phyloP scores from a whole-genome alignment of 2,888 invertebrate species.

The Lycaena phlaeas region DNA sequence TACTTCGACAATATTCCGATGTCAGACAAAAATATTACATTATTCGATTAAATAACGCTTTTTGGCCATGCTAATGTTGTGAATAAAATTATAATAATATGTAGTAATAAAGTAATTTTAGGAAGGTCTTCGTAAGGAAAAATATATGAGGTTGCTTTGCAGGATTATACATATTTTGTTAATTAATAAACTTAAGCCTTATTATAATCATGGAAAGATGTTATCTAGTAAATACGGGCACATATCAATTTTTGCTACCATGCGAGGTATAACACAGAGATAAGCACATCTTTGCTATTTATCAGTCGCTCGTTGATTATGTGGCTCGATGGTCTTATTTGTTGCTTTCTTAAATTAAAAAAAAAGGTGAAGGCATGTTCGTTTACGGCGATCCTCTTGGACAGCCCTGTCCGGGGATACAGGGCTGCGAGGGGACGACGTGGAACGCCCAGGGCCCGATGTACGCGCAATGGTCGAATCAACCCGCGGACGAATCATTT shows the following conservation, averaged over 20 bases:
- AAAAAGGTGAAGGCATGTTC: conserved; percentile 39
- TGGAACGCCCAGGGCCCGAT: conserved; percentile 51
- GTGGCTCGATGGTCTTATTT: conserved; percentile 56
- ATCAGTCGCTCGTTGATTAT: conserved; percentile 63
- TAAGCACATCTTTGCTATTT: conserved; percentile 56
- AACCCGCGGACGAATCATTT: conserved; percentile 30
- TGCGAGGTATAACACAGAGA: conserved; percentile 45
- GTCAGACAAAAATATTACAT: no score
- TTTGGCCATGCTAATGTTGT: no score
- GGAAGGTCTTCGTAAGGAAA: no score
- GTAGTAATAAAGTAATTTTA: no score
- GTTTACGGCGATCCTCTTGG: conserved; percentile 35
- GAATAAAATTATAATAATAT: no score
- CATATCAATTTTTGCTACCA: conserved; percentile 58
- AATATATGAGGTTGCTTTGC: no score
- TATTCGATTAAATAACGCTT: no score
- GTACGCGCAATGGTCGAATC: conserved; percentile 40
- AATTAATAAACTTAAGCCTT: not conserved
- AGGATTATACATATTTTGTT: not conserved
- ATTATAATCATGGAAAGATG: conserved; percentile 14
- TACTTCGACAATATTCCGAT: no score
- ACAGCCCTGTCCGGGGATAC: conserved; percentile 41
- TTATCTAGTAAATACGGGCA: conserved; percentile 47
- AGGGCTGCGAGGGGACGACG: conserved; percentile 35
- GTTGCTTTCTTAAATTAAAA: conserved; percentile 18